phyloP scores from a whole-genome alignment of 2,113 vertebrate species.

The Mola mola region DNA sequence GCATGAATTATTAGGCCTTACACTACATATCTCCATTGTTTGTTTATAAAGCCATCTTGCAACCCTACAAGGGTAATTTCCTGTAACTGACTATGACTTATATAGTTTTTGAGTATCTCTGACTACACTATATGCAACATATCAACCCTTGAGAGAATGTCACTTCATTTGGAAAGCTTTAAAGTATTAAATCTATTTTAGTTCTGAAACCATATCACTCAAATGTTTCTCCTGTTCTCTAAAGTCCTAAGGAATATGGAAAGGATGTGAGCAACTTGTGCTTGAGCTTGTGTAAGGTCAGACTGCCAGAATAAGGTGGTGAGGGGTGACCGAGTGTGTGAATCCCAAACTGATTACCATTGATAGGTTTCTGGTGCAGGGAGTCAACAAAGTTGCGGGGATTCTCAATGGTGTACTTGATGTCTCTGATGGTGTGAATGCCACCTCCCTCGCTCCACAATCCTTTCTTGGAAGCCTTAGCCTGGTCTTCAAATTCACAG shows the following conservation, averaged over 20 bases:
- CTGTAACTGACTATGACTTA: too few relatives aligned
- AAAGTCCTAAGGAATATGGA: slow-evolving; percentile 13
- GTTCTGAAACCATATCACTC: too few relatives aligned
- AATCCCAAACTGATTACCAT: slow-evolving; percentile 82
- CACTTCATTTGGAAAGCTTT: slow-evolving; percentile 20
- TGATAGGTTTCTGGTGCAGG: slow-evolving; percentile 95
- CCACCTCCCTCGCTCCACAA: slow-evolving; percentile 92
- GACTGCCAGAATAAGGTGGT: background rate
- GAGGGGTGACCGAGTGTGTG: too few relatives aligned
- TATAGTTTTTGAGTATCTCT: background rate
- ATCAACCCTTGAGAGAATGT: background rate
- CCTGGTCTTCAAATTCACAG: slow-evolving; percentile 93
- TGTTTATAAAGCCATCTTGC: background rate
- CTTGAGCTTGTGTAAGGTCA: slow-evolving; percentile 32
- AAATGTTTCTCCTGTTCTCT: slow-evolving; percentile 15
- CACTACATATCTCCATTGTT: background rate
- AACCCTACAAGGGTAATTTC: background rate
- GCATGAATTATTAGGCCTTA: background rate
- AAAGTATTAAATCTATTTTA: too few relatives aligned
- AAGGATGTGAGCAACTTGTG: slow-evolving; percentile 16
- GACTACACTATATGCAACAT: background rate
- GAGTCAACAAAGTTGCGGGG: slow-evolving; percentile 96
- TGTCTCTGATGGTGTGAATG: slow-evolving; percentile 88
- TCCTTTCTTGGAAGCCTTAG: slow-evolving; percentile 89
- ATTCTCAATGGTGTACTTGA: slow-evolving; percentile 96